Base-by-base conservation (phyloP, 1,140 invertebrate species). In the Campoletis sonorensis region DNA sequence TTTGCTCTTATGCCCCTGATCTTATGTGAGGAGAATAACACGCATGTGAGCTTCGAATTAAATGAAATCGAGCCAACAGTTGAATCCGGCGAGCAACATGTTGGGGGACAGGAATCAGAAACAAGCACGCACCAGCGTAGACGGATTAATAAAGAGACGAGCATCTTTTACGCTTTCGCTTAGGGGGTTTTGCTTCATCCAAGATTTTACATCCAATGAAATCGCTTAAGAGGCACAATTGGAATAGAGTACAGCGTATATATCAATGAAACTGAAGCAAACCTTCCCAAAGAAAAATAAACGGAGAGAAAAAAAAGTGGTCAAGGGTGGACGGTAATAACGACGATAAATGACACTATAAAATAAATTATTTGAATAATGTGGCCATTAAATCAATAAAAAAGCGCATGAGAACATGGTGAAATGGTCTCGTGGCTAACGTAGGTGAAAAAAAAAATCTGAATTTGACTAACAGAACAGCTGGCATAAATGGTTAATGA, bases 1-100 rank as follows among this genome's bases (percentile, higher is more conserved):
- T 45, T 54, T 13, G 21, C 21, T 64, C 61, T 40, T 33, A 45
- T 40, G 54, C 30, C 10, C 26, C 13, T 26, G 30, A 30, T 73
- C 51, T 10, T 27, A 70, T 70, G 67, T 30, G 67, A 70, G 27
- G 70, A 77, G 71, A 64, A 77, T 40, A 64, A 76, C 54, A 73
- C 81, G 64, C 76, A 73, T 71, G 82, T 77, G 76, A 76, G 27
- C 45, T 79, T 79, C 71, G 76, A 77, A 81, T 79, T 82, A 81
- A 84, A 82, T 84, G 79, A 82, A 84, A 84, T 82, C 79, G 79
- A 82, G 68, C 68, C 79, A 64, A 27, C 58, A 40, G 71, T 81
- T 16, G 58, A 61, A 79, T 71, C 27, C 61, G 18, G n/a, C 5
- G 40, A 72, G 51, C 30, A 79, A 30, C 49, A 68, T 82, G 27